Conservation (phyloP, 2,888 invertebrate species). For the Parnassius mnemosyne region DNA sequence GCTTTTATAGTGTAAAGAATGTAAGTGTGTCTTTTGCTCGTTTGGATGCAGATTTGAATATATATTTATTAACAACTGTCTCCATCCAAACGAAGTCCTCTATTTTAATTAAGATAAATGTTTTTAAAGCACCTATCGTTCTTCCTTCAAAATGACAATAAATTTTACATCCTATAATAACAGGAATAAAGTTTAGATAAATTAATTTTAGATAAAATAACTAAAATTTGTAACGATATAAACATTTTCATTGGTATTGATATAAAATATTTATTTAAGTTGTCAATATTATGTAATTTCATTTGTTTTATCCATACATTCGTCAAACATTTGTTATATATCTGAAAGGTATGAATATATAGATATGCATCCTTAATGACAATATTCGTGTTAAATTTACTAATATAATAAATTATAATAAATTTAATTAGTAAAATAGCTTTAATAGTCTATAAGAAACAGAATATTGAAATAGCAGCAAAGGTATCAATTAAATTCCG, state of each 20-base stretch:
- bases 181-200: background rate
- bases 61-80: conserved; percentile 19
- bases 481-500: conserved; percentile 26
- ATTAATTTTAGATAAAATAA: background rate
- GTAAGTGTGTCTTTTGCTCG: conserved; percentile 39
- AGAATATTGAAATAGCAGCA: conserved; percentile 29
- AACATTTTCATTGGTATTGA: no score
- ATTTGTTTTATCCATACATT: no score
- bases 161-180: background rate
- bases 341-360: no score
- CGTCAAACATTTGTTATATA: no score
- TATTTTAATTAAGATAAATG: conserved; percentile 14
- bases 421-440: conserved; percentile 67
- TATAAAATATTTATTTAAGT: no score
- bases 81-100: conserved; percentile 28
- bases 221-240: background rate
- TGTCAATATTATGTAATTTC: no score
- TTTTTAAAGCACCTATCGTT: conserved; percentile 4
- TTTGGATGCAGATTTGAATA: conserved; percentile 38
- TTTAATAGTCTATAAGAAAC: conserved; percentile 68
- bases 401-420: background rate
- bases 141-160: conserved; percentile 19
- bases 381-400: no score
- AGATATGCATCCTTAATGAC: no score
- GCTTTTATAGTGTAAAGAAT: conserved; percentile 67